These are phyloP conservation scores for Whitmania pigra DNA, from an alignment of 1,140 invertebrate species.

Conservation along the genomic window DNA sequence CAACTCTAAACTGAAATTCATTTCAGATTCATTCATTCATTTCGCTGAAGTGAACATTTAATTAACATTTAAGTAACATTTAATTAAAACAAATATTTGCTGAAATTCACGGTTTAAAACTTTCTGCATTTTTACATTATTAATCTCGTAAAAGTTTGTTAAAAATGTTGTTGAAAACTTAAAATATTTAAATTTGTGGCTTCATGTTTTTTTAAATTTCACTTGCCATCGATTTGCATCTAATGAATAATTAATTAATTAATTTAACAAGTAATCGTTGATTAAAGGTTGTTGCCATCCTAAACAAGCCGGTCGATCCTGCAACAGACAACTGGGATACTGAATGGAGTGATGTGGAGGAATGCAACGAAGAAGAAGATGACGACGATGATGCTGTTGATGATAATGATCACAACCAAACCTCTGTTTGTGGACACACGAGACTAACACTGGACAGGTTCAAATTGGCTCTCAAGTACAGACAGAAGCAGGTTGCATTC, in stretches of 20 bases:
- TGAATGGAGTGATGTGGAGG: background rate
- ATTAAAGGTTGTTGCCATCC: constrained; percentile 2
- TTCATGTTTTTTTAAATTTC: too few relatives aligned
- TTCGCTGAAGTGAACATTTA: too few relatives aligned
- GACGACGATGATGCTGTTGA: constrained; percentile 59
- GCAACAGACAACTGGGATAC: background rate
- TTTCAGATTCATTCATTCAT: too few relatives aligned
- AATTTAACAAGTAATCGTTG: background rate
- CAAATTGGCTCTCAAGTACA: constrained; percentile 35
- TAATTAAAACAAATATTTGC: too few relatives aligned
- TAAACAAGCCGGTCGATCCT: background rate
- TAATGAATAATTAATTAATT: background rate
- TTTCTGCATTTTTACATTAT: too few relatives aligned
- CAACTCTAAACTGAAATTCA: too few relatives aligned
- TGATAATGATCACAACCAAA: constrained; percentile 39
- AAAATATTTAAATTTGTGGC: too few relatives aligned
- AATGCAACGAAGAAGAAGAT: background rate
- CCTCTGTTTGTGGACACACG: background rate
- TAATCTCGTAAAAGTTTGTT: too few relatives aligned
- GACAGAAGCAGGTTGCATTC: constrained; percentile 34
- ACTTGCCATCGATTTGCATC: too few relatives aligned
- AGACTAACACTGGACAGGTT: constrained; percentile 32
- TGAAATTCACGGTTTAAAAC: too few relatives aligned
- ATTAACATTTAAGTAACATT: too few relatives aligned
- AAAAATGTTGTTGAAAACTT: too few relatives aligned